phyloP scores from a whole-genome alignment of 2,797 vertebrate species.

The Parauchenoglanis punctatus region DNA sequence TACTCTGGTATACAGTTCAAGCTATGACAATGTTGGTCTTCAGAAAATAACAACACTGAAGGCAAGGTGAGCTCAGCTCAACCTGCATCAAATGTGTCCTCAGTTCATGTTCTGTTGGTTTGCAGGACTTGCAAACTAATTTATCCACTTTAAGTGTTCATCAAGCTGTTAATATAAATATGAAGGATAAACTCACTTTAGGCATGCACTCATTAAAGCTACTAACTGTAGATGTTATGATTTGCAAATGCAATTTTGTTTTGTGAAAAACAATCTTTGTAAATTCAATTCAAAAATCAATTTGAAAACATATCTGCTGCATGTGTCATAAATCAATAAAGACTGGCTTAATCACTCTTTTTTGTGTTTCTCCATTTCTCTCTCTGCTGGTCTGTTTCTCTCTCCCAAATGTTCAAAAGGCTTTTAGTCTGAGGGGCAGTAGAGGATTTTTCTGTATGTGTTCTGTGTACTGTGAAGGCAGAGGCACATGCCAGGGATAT shows the following conservation, averaged over 20 bases:
- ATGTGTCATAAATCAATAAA: not conserved
- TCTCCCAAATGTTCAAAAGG: slow-evolving; percentile 15
- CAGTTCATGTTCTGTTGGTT: not conserved
- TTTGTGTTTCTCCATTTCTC: not conserved
- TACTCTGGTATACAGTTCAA: slow-evolving; percentile 44
- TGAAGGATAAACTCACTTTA: not conserved
- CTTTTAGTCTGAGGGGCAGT: slow-evolving; percentile 25
- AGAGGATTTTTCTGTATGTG: slow-evolving; percentile 40
- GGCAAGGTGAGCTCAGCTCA: slow-evolving; percentile 36
- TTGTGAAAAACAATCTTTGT: not conserved
- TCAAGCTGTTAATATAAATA: slow-evolving; percentile 17
- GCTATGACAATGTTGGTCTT: slow-evolving; percentile 7
- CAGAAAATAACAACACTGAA: slow-evolving; percentile 18
- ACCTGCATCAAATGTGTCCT: slow-evolving; percentile 22
- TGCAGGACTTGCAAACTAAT: not conserved
- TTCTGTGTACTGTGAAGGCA: slow-evolving; percentile 51
- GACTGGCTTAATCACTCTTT: not conserved
- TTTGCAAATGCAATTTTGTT: slow-evolving; percentile 2
- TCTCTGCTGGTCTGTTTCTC: not conserved
- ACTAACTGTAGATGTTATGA: not conserved
- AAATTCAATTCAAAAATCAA: slow-evolving; percentile 9
- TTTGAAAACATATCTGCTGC: not conserved
- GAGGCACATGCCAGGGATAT: slow-evolving; percentile 58
- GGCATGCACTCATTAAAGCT: not conserved
- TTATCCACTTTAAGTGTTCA: not conserved